Base-by-base conservation (phyloP, 2,113 vertebrate genomes). In the Nansenia antarctica region DNA sequence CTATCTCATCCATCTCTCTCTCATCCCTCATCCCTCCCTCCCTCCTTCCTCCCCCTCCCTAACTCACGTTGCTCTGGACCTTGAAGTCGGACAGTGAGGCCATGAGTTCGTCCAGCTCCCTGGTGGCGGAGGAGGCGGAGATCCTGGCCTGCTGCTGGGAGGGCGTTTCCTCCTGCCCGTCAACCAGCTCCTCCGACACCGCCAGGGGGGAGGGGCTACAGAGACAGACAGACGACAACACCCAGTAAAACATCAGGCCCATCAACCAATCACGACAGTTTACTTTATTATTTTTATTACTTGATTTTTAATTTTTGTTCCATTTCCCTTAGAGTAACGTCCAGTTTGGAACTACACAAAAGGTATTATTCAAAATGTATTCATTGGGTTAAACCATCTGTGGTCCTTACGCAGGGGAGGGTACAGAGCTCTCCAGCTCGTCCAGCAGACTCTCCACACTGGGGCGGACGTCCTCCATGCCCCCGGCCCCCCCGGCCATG, bases 61-160 rank as follows among this genome's bases (percentile, higher is more conserved):
- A 9, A 86, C 90, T 90, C 75, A 92, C 91, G 70, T 91, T 91
- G 83, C 90, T 91, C 73, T 77, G 85, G 82, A 98, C 95, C 93
- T 98, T 98, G 45, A 98, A 98, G 86, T 98, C 96, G 2, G 96
- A 98, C 73, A 98, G 92, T 0, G 96, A 98, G 20, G 96, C 96
- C 96, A 98, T 98, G 67, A 98, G 93, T 87, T 98, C 96, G 57
- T 98, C 96, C 83, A 98, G 92, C 74, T 98, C 96, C 81, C 96
- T 87, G 29, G 96, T 98, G 22, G 96, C 96, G 42, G 96, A 98
- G 67, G 96, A 98, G 60, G 96, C 96, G 8, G 96, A 98, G 82
- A 98, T 98, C 27, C 96, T 92, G 0, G 95, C 94, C 82, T 98
- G 96, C 83, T 96, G 95, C 80, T 96, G 94, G 72, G 92, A 93